Conservation (phyloP, 2,797 vertebrate genomes). For the Bradypodion pumilum region DNA sequence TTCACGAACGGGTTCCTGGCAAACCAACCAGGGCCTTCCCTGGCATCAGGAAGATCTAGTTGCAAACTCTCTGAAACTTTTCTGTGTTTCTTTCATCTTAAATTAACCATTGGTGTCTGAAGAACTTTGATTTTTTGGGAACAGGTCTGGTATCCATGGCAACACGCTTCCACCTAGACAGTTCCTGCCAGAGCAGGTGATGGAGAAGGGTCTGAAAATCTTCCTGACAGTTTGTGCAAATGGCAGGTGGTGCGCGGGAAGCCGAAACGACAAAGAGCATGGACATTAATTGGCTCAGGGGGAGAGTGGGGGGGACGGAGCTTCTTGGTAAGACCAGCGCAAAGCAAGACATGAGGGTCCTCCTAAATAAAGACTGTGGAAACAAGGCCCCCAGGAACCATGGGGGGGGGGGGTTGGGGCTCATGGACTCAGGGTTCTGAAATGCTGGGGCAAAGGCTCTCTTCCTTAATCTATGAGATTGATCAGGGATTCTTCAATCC, state of each 20-base stretch:
- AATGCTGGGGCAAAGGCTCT: no score
- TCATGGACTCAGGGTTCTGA: no score
- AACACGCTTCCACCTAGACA: constrained; percentile 41
- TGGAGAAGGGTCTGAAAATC: constrained; percentile 49
- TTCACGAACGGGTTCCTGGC: no score
- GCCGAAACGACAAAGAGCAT: accelerated
- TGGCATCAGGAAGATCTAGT: no score
- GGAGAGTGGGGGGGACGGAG: accelerated
- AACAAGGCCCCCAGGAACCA: neutral
- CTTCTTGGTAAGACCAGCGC: neutral
- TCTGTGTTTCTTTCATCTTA: constrained; percentile 52
- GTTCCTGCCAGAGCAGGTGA: neutral
- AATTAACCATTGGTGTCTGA: constrained; percentile 50
- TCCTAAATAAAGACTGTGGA: no score
- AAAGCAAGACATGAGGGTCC: accelerated
- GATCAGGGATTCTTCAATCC: neutral
- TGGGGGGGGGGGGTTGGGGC: no score
- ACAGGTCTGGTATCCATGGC: constrained; percentile 36
- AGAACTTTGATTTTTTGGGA: constrained; percentile 21
- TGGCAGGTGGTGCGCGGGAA: neutral
- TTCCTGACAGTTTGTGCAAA: neutral
- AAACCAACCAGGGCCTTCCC: no score
- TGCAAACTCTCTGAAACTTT: constrained; percentile 16
- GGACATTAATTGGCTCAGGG: accelerated
- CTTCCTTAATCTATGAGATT: no score